Conservation (phyloP, 1,140 invertebrate species). For the Sinella curviseta region DNA sequence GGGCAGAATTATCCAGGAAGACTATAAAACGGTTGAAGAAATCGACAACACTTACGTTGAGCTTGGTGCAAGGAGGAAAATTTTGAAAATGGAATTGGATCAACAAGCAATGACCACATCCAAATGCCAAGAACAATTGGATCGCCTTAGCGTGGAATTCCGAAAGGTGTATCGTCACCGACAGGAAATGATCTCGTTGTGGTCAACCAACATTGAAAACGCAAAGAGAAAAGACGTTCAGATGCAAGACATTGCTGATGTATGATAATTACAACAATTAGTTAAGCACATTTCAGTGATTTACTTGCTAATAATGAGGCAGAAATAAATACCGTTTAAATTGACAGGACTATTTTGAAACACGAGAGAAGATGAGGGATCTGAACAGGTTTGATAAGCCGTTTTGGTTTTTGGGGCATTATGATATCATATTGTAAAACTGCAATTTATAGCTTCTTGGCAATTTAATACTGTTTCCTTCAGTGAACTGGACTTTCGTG, state of each 20-base stretch:
- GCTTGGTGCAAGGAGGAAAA: slow-evolving; percentile 25
- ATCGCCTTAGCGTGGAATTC: slow-evolving; percentile 26
- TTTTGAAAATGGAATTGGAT: slow-evolving; percentile 25
- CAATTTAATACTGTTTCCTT: background rate
- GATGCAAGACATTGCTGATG: slow-evolving; percentile 31
- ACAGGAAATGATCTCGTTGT: slow-evolving; percentile 25
- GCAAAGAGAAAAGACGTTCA: slow-evolving; percentile 24
- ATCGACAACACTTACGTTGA: slow-evolving; percentile 26
- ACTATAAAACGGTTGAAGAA: slow-evolving; percentile 7
- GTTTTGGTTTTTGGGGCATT: background rate
- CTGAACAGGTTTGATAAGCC: background rate
- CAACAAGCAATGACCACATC: slow-evolving; percentile 32
- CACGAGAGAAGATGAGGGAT: background rate
- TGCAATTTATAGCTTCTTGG: too few species aligned
- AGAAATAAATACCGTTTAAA: background rate
- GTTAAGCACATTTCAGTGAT: too few species aligned
- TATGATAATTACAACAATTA: slow-evolving; percentile 10
- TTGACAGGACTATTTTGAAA: slow-evolving; percentile 9
- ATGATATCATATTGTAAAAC: too few species aligned
- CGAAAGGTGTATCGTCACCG: slow-evolving; percentile 29
- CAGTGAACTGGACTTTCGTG: slow-evolving; percentile 4
- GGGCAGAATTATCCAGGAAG: background rate
- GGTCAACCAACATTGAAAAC: slow-evolving; percentile 13
- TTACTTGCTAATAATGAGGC: too few species aligned
- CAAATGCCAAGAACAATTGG: slow-evolving; percentile 35